A percentile compares a stretch with the other conserved stretches of the same genome.
Evolutionary conservation across 2,888 invertebrate species (phyloP).

Genomic region (Agrotis clavis): DNA sequence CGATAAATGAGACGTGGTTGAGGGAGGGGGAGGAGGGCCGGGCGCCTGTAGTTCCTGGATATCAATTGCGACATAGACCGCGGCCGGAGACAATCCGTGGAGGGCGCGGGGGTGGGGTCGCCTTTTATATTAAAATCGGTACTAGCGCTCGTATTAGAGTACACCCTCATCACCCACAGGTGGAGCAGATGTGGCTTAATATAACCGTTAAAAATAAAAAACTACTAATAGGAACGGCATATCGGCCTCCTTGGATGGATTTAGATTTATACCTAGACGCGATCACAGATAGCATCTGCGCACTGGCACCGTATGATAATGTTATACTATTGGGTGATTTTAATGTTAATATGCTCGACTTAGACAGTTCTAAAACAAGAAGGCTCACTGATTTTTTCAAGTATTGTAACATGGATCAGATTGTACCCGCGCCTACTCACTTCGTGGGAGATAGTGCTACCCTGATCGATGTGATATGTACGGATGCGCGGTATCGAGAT

Average conservation of each 20-base stretch:
- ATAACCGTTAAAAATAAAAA: background rate
- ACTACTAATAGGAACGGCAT: background rate
- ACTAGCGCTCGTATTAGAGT: background rate
- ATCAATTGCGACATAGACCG: background rate
- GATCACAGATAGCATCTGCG: background rate
- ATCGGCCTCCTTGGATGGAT: background rate
- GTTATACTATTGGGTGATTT: background rate
- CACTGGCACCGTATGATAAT: background rate
- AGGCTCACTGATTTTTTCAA: background rate
- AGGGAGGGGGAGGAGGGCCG: slow-evolving; percentile 1
- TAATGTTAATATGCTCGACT: background rate
- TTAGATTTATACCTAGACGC: background rate
- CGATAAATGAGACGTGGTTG: background rate
- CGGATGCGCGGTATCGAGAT: too few relatives aligned
- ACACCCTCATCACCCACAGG: background rate
- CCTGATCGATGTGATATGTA: too few relatives aligned
- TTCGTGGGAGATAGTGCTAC: too few relatives aligned
- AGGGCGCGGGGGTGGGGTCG: background rate
- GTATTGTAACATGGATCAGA: background rate
- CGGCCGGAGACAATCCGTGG: background rate
- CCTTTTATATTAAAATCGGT: background rate
- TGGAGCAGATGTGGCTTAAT: too few relatives aligned
- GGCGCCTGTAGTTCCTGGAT: background rate
- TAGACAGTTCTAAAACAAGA: background rate
- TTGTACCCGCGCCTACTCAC: background rate